Evolutionary conservation across 1,140 invertebrate species (phyloP), one percentile per base, ranked within the genome.

Genomic region (Bradynema listronoti): DNA sequence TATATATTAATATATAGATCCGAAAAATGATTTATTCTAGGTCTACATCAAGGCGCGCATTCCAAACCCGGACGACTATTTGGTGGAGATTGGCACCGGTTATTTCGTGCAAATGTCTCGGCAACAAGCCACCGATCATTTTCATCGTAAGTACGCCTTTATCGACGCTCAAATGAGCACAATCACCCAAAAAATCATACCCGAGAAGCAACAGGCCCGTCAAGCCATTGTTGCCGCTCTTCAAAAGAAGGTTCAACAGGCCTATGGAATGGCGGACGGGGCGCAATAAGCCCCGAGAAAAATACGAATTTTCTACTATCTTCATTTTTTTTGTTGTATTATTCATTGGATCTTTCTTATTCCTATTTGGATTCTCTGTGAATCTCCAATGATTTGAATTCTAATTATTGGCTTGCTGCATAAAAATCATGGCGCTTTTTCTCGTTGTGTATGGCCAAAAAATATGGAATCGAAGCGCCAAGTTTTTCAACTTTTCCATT

Each of bases 61-160:
- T 16, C 32, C 43, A 0, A 65, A 73, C 41, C 71, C 68, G 24
- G 33, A 63, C 30, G 68, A 59, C 25, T 53, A 49, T n/a, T 49
- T 73, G 36, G 63, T 73, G 36, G 71, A 73, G 33, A 73, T 73
- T 36, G 71, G 71, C 46, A 74, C 71, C 9, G 73, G 71, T 27
- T 73, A 73, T 56, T 73, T 69, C 45, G 73, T 71, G 11, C 61
- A 77, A 33, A 63, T 73, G 71, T 53, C 50, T 7, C 49, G 51
- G n/a, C 52, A 76, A n/a, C 61, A 63, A 39, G 73, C 71, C 11
- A 33, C 45, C 5, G 71, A 69, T 7, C 69, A 71, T 58, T 76
- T 73, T 45, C 60, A 72, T 27, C 46, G 70, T 14, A 58, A 72
- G 39, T 69, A 27, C 9, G 29, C 36, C n/a, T 33, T 52, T 50